These are phyloP conservation scores for Cathartes aura DNA, from an alignment of 2,113 vertebrate species.

Conservation along the genomic window DNA sequence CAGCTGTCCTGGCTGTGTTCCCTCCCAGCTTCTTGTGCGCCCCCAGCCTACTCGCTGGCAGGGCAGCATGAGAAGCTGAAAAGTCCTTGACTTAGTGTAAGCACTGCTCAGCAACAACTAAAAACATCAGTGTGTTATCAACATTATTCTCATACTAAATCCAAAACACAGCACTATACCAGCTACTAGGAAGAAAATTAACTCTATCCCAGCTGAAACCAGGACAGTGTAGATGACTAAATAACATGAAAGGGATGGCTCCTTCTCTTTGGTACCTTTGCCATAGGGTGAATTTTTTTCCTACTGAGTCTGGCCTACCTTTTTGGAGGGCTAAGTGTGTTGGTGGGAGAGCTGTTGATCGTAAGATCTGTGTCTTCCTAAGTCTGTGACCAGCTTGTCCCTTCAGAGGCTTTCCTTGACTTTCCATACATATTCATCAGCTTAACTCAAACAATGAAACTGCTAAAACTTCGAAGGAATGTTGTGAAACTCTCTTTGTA, in stretches of 20 bases:
- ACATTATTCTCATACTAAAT: too few species aligned
- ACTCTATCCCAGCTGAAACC: too few species aligned
- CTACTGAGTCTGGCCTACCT: background rate
- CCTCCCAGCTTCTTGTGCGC: too few species aligned
- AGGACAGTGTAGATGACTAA: background rate
- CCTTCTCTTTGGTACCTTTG: background rate
- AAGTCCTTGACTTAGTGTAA: too few species aligned
- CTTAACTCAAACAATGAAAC: slow-evolving; percentile 93
- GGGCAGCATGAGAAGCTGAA: too few species aligned
- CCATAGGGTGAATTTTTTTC: background rate
- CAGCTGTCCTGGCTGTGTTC: too few species aligned
- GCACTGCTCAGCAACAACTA: too few species aligned
- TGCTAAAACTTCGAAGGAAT: slow-evolving; percentile 92
- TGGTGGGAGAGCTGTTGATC: background rate
- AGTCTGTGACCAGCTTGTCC: background rate
- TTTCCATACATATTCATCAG: slow-evolving; percentile 93
- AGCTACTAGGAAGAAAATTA: too few species aligned
- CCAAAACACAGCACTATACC: too few species aligned
- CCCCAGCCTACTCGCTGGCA: too few species aligned
- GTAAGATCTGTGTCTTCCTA: background rate
- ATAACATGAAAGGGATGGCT: background rate
- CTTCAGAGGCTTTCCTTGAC: slow-evolving; percentile 83
- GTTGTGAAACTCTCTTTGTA: slow-evolving; percentile 95
- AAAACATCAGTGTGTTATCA: too few species aligned
- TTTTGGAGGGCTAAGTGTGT: background rate